Evolutionary conservation across 2,797 vertebrate genomes (phyloP), one percentile per base, ranked within the genome.

Genomic region (Oreonectes daqikongensis): DNA sequence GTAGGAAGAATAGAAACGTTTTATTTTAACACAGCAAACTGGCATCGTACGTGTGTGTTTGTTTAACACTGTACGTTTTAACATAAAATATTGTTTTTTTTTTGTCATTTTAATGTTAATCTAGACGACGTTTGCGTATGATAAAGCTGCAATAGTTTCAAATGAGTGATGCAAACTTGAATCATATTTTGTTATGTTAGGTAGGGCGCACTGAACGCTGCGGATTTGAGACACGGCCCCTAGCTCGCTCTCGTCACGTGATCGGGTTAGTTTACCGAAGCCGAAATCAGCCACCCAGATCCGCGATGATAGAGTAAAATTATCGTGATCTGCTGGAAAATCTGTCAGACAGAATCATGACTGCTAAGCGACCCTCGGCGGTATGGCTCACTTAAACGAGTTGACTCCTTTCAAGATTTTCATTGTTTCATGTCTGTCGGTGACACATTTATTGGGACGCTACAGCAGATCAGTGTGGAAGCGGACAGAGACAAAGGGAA

Each of bases 401-500:
- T 63, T 75, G 78, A 81, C 64, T 84, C 28, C 87, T 89, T 87
- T 88, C 7, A 88, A 83, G 83, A 82, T 88, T 89, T 81, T 70
- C n/a, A 32, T 63, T 78, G 83, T 85, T 79, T 87, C 28, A 38
- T 84, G 77, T 26, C 82, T 75, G 83, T 81, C 84, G 84, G 80
- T 85, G 90, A 89, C 88, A 87, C 89, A 42, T 91, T 79, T 79
- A 77, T 78, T 61, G 48, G 65, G 76, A 70, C 71, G 75, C 68
- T 68, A 88, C 89, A 89, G 89, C 89, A 87, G 69, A 71, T 81
- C 85, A 87, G 87, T 86, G 91, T 90, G 90, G 91, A 90, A 92
- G 92, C 83, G 91, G 88, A 89, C 55, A 89, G 90, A 94, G 91
- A 94, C 91, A 94, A 93, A 94, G 92, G 88, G 89, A 93, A 91